Conservation (phyloP, 2,797 vertebrate genomes). For the Phataginus tetradactyla region DNA sequence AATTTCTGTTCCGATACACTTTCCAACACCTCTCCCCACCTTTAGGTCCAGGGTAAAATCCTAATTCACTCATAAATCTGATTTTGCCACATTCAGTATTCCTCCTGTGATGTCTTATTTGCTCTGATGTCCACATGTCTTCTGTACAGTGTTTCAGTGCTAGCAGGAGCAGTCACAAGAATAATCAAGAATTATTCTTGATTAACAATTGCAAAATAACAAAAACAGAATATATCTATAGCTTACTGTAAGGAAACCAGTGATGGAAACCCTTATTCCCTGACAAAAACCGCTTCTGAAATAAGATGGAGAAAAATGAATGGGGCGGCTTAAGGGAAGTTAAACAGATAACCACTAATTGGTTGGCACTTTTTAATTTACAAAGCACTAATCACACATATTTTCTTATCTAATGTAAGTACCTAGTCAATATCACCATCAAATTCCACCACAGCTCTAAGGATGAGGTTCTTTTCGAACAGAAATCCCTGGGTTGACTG, state of each 20-base stretch:
- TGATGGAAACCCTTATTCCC: neutral
- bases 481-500: neutral
- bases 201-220: neutral
- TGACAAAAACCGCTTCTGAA: conserved; percentile 19
- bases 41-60: neutral
- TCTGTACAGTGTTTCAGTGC: neutral
- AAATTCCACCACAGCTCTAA: neutral
- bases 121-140: neutral
- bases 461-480: neutral
- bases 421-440: neutral
- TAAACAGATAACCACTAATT: neutral
- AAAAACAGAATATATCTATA: neutral
- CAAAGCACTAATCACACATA: neutral
- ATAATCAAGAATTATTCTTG: neutral
- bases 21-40: neutral
- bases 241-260: neutral
- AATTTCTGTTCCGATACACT: neutral
- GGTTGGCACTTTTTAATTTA: neutral
- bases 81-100: neutral
- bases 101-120: neutral
- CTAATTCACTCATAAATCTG: neutral
- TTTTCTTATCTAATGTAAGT: conserved; percentile 43
- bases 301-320: conserved; percentile 19
- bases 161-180: neutral
- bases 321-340: neutral